Conservation (phyloP, 2,113 vertebrate genomes). For the Psophia crepitans region DNA sequence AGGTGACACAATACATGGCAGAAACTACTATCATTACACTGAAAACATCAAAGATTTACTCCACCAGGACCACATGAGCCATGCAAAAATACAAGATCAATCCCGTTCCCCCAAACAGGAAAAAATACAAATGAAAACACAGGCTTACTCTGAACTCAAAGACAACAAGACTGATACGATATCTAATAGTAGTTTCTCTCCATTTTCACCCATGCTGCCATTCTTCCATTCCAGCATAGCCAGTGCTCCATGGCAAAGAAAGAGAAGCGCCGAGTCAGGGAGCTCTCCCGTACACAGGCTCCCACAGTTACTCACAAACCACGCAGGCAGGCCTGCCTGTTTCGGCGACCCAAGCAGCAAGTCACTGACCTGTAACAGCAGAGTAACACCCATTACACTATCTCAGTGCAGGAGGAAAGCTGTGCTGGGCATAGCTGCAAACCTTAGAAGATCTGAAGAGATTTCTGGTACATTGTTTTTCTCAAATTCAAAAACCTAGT, state of each 20-base stretch:
- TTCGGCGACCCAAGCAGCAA: conserved; percentile 72
- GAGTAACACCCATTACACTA: neutral
- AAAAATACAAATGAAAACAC: neutral
- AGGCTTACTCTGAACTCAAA: conserved; percentile 84
- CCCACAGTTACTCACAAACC: conserved; percentile 78
- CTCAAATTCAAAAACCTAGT: neutral
- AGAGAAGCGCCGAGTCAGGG: conserved; percentile 73
- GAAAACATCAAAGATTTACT: neutral
- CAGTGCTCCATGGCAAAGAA: conserved; percentile 89
- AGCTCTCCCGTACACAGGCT: conserved; percentile 64
- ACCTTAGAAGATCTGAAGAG: neutral
- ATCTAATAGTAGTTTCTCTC: conserved; percentile 82
- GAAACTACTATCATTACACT: neutral
- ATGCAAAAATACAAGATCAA: neutral
- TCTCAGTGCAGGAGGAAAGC: neutral
- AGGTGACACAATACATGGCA: neutral
- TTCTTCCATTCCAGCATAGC: conserved; percentile 91
- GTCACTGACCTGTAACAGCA: conserved; percentile 77
- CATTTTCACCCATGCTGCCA: conserved; percentile 65
- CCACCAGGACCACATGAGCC: neutral
- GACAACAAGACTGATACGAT: conserved; percentile 79
- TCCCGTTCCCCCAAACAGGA: neutral
- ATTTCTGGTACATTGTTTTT: neutral
- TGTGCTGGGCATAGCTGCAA: neutral
- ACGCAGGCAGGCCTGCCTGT: conserved; percentile 62